Base-by-base conservation (phyloP, 2,113 vertebrate species). In the Pleuronectes platessa region DNA sequence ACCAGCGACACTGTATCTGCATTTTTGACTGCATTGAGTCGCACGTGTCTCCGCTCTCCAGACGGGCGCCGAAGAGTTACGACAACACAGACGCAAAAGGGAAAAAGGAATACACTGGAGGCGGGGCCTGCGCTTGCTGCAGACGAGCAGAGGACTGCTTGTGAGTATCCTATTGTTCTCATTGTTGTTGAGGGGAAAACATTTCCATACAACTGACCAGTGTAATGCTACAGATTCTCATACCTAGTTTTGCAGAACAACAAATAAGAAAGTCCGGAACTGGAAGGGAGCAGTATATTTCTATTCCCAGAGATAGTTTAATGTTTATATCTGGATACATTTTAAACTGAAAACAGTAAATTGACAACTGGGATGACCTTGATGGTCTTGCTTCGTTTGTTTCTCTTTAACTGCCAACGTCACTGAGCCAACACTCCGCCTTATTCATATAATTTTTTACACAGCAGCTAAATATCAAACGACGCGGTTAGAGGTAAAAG, bases 121-220 rank as follows among this genome's bases (percentile, higher is more conserved):
- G 81, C 80, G 86, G 76, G 72, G 84, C 73, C 74, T 67, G 64
- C 2, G 56, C 23, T 15, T 61, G 70, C 70, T 65, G 79, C 66
- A 81, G 74, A 84, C 68, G 11, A 66, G 75, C 78, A 70, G 31
- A 68, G 54, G n/a, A 37, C 77, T 81, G 76, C 76, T 89, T 76
- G 93, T 94, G 90, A 94, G 93, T 94, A 84, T 92, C 70, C 74
- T 59, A 69, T 87, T 89, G 86, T 84, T 81, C 54, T 83, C 40
- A 14, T 40, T 74, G 71, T 76, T 63, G 45, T 79, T 61, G 47
- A 78, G 35, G 27, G 67, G 56, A 21, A 71, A 51, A 73, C 60
- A 79, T 80, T 31, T 31, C 49, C 61, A 79, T 69, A 62, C 70
- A 68, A 35, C 42, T 74, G 78, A 67, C 72, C 66, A 23, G 23